Base-by-base conservation (phyloP, 2,888 invertebrate species). In the Troides helena region DNA sequence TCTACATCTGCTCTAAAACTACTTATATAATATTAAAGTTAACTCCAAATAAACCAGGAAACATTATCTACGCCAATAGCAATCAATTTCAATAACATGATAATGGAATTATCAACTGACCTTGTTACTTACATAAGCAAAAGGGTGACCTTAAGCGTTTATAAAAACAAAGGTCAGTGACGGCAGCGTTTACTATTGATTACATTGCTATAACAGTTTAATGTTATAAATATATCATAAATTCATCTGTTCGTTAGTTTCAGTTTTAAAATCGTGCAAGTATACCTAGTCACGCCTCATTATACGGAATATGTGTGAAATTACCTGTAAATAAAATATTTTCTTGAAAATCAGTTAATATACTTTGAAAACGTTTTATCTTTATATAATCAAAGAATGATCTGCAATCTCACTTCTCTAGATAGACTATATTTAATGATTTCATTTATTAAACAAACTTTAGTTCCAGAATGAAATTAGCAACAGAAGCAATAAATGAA, bases 91-190 rank as follows among this genome's bases (percentile, higher is more conserved):
- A 64, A 61, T 65, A 57, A 69, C 25, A 36, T 25, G 18, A n/a
- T 60, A 68, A 60, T 36, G 12, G 69, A 61, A 61, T 61, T 43
- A 61, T 56, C 46, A 61, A 23, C 39, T 43, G 25, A 57, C 70
- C 70, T 70, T 66, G 66, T 62, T 63, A 66, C 21, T 58, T 57
- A 62, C 21, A 58, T 59, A 66, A 70, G 50, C 23, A 57, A 62
- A 58, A 50, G 50, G n/a, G 43, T 66, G 66, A 70, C 70, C 70
- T 70, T 66, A 70, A 62, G 43, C 39, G 66, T 70, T 59, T 53
- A 66, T 66, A 66, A 62, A 58, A 43, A 62, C 50, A 69, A 70
- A 70, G 70, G 70, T 62, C 62, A 36, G 58, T 63, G 62, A 68
- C 57, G 43, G 57, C 58, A 68, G 63, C 58, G 30, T 21, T 30